A percentile compares a stretch with the other conserved stretches of the same genome.
Evolutionary conservation across 2,888 invertebrate species (phyloP).

Genomic region (Erebia palarica): DNA sequence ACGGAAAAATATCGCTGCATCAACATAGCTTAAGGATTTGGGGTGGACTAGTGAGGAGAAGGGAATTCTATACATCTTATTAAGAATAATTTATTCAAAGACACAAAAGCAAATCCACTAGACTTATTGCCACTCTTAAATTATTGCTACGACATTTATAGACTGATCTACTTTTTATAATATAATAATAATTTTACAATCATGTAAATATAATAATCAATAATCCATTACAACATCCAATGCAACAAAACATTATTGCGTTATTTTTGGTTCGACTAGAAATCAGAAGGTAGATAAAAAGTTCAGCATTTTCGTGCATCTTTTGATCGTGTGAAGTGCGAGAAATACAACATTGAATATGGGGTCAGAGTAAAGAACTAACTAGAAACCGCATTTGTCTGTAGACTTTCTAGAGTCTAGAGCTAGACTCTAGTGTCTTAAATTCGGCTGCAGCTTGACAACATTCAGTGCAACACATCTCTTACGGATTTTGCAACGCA

Average conservation of each 20-base stretch:
- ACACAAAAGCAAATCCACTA: constrained; percentile 77
- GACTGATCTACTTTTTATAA: constrained; percentile 67
- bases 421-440: too few relatives aligned
- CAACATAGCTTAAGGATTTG: constrained; percentile 22
- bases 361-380: constrained; percentile 6
- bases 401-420: too few relatives aligned
- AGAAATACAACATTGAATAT: constrained; percentile 41
- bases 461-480: too few relatives aligned
- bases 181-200: constrained; percentile 45
- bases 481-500: too few relatives aligned
- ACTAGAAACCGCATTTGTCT: neutral
- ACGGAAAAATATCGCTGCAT: constrained; percentile 3
- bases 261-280: constrained; percentile 60
- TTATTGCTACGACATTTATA: constrained; percentile 80
- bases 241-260: constrained; percentile 78
- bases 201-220: constrained; percentile 68
- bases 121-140: constrained; percentile 79
- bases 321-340: constrained; percentile 62
- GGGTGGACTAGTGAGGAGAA: constrained; percentile 49
- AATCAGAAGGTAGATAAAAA: constrained; percentile 59
- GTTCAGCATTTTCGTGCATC: constrained; percentile 51
- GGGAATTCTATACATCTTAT: constrained; percentile 57
- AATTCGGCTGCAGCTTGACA: too few relatives aligned
- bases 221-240: constrained; percentile 78
- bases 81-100: constrained; percentile 57